Base-by-base conservation (phyloP, 2,113 vertebrate species). In the Alouatta palliata region DNA sequence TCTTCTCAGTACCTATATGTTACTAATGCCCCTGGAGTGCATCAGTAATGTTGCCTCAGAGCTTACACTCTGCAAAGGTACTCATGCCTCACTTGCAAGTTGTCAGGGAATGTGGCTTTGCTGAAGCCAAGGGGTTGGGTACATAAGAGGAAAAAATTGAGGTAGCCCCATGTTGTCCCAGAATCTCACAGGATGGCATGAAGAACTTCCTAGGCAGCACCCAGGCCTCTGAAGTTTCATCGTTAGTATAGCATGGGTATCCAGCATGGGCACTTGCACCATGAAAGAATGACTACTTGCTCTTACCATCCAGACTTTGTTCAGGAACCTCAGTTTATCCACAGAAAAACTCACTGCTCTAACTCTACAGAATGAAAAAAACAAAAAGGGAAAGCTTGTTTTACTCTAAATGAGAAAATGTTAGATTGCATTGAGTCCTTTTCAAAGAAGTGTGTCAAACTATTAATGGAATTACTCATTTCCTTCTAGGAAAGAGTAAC, bases 391-490 rank as follows among this genome's bases (percentile, higher is more conserved):
- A 32, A 9, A 68, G 27, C 32, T 81, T 37, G 6, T 66, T 87
- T 87, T 64, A 40, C 13, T 97, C 27, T 77, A 75, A 96, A 61
- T 68, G 79, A 90, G 54, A 94, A 93, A 83, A 84, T n/a, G 9
- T 61, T 97, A 73, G n/a, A 87, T 95, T 88, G 19, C 12, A 73
- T 32, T 23, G 61, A 21, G 2, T 64, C 12, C 45, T n/a, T 87
- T 94, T 35, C 9, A 77, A 82, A 92, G 64, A 75, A 80, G 66
- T 58, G 21, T 79, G 70, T 66, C 83, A 87, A 87, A 45, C 32
- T 14, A 76, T 81, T 85, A 80, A 56, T 87, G 10, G 11, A 85
- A 84, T 97, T 97, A 68, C 91, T 92, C 14, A 52, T 95, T 95
- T 97, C 77, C 76, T 95, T 47, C 19, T 73, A 91, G 49, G 13